These are phyloP conservation scores for Epirrita christyi DNA, from an alignment of 2,888 invertebrate species.

Conservation along the genomic window DNA sequence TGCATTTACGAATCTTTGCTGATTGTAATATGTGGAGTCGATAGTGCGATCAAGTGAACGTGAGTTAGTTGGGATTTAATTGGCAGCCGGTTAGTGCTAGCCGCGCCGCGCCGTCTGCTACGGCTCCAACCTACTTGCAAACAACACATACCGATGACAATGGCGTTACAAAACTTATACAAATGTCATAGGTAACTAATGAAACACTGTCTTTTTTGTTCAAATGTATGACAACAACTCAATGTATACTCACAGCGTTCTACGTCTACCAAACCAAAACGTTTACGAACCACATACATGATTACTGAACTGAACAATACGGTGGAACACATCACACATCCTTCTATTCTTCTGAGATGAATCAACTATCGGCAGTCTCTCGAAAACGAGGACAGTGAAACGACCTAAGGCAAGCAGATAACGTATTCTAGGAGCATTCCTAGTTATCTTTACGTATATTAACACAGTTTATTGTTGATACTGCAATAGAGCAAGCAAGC, in stretches of 20 bases:
- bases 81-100: constrained; percentile 58
- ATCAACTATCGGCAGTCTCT: constrained; percentile 51
- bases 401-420: constrained; percentile 73
- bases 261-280: constrained; percentile 20
- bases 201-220: constrained; percentile 23
- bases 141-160: constrained; percentile 38
- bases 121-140: constrained; percentile 60
- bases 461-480: constrained; percentile 54
- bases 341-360: constrained; percentile 40
- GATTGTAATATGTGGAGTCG: constrained; percentile 4
- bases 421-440: constrained; percentile 65
- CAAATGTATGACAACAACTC: no score
- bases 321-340: constrained; percentile 13
- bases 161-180: constrained; percentile 23
- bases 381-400: constrained; percentile 70
- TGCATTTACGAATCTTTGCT: constrained; percentile 1
- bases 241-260: constrained; percentile 19
- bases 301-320: constrained; percentile 20
- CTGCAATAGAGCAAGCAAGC: constrained; percentile 44
- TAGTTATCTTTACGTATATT: constrained; percentile 58
- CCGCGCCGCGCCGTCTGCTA: constrained; percentile 73
- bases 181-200: constrained; percentile 19
- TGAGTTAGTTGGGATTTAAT: constrained; percentile 47
- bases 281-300: constrained; percentile 27
- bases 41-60: constrained; percentile 26